Evolutionary conservation across 2,113 vertebrate genomes (phyloP).

Genomic region (Rhabdornis inornatus): DNA sequence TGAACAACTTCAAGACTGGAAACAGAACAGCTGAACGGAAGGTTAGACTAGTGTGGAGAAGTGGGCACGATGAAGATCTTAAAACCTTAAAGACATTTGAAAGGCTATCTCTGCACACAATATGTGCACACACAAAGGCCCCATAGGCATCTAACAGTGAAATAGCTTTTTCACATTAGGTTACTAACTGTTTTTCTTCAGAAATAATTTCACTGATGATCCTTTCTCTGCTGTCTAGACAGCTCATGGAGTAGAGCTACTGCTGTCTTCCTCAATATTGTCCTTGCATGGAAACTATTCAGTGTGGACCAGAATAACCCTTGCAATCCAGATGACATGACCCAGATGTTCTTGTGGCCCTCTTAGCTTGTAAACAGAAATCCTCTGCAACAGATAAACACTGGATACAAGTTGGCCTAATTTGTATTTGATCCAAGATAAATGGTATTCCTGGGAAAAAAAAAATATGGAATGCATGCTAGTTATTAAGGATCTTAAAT

Average conservation of each 20-base stretch:
- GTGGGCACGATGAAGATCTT: background rate
- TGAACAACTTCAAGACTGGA: background rate
- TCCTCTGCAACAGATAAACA: background rate
- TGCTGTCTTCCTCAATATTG: background rate
- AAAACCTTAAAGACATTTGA: background rate
- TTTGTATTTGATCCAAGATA: background rate
- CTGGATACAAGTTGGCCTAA: background rate
- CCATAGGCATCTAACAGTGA: background rate
- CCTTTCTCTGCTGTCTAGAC: background rate
- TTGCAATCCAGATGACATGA: background rate
- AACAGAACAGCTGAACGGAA: background rate
- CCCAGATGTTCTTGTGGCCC: background rate
- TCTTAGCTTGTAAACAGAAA: background rate
- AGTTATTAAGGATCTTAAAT: background rate
- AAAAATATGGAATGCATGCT: background rate
- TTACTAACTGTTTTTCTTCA: background rate
- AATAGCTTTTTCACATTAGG: background rate
- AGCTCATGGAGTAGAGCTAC: background rate
- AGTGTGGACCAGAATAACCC: background rate
- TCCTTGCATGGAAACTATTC: background rate
- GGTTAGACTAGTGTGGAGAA: background rate
- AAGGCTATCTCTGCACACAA: background rate
- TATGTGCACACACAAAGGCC: background rate
- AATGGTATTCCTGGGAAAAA: background rate
- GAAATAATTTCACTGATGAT: background rate